Evolutionary conservation across 1,140 invertebrate species (phyloP).

Genomic region (Thaumatotibia leucotreta): DNA sequence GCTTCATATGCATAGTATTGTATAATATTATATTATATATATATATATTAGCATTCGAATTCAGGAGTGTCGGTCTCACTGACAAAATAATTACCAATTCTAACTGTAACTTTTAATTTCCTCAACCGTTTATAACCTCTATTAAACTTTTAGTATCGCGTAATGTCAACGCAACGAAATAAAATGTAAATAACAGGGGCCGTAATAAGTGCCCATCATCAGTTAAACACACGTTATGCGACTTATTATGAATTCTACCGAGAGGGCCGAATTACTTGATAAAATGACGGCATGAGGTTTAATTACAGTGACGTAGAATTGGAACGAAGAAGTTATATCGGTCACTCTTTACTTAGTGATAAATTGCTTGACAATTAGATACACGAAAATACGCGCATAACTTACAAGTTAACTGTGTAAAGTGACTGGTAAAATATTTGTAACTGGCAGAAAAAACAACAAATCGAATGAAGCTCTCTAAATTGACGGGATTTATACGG

Average conservation of each 20-base stretch:
- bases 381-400: not conserved
- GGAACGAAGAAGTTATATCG: not conserved
- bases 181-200: not conserved
- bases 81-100: too few relatives aligned
- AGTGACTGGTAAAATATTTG: too few relatives aligned
- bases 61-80: too few relatives aligned
- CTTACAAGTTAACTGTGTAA: too few relatives aligned
- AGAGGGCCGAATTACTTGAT: not conserved
- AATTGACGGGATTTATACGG: too few relatives aligned
- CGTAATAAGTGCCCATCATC: not conserved
- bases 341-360: conserved; percentile 15
- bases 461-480: too few relatives aligned
- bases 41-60: too few relatives aligned
- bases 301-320: not conserved
- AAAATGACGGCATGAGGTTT: not conserved
- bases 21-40: too few relatives aligned
- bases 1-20: too few relatives aligned
- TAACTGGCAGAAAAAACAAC: too few relatives aligned
- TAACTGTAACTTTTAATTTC: too few relatives aligned
- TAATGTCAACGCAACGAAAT: not conserved
- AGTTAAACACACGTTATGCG: not conserved
- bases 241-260: not conserved
- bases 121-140: too few relatives aligned
- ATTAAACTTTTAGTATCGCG: not conserved
- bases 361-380: not conserved